phyloP scores from a whole-genome alignment of 2,113 vertebrate species.

The Chionodraco myersi region DNA sequence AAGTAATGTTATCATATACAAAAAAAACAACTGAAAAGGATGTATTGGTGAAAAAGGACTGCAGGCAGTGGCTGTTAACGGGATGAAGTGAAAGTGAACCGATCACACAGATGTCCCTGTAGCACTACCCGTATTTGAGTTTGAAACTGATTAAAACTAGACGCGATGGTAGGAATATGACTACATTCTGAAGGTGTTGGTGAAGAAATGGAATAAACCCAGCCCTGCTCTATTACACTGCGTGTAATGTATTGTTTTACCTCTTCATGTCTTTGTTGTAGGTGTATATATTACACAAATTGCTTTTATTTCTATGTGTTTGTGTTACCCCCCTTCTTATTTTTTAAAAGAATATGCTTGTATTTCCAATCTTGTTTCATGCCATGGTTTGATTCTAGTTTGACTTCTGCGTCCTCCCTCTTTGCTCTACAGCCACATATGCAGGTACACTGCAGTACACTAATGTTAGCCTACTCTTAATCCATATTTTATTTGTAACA shows the following conservation, averaged over 20 bases:
- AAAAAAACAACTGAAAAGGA: background rate
- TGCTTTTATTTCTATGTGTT: slow-evolving; percentile 11
- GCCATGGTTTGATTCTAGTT: background rate
- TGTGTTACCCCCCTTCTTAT: background rate
- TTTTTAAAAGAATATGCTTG: slow-evolving; percentile 1
- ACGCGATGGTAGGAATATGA: background rate
- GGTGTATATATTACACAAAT: slow-evolving; percentile 32
- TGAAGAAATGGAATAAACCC: slow-evolving; percentile 15
- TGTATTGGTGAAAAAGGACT: background rate
- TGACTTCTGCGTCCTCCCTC: background rate
- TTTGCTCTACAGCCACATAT: background rate
- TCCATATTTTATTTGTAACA: background rate
- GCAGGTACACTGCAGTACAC: background rate
- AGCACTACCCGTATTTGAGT: background rate
- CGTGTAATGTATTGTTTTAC: slow-evolving; percentile 29
- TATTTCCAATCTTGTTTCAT: slow-evolving; percentile 22
- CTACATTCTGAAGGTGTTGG: background rate
- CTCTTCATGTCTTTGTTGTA: slow-evolving; percentile 24
- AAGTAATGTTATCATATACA: background rate
- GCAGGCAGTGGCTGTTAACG: background rate
- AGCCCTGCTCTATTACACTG: slow-evolving; percentile 24
- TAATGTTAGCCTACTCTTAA: background rate
- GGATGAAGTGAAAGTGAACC: background rate
- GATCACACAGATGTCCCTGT: background rate
- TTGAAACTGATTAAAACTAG: slow-evolving; percentile 6